Conservation (phyloP, 2,888 invertebrate species). For the Lottia scabra region DNA sequence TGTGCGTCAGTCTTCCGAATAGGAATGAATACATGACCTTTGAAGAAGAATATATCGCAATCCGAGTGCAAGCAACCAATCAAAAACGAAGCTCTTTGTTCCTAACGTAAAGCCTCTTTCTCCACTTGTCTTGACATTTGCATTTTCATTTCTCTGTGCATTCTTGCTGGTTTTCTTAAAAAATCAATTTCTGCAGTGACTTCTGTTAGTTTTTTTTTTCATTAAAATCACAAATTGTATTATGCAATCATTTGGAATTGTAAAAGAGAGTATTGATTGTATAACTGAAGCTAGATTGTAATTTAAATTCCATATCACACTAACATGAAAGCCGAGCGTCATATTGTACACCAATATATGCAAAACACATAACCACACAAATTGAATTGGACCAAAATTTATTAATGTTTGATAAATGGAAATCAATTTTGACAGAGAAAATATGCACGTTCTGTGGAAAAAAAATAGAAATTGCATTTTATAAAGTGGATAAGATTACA, state of each 20-base stretch:
- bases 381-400: background rate
- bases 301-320: background rate
- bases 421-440: background rate
- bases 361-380: background rate
- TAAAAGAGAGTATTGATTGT: constrained; percentile 2
- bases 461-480: too few species aligned
- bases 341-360: background rate
- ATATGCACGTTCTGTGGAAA: background rate
- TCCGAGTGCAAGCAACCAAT: constrained; percentile 22
- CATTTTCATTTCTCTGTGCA: background rate
- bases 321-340: too few species aligned
- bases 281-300: background rate
- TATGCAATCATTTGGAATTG: constrained; percentile 3
- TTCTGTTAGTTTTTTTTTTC: background rate
- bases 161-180: background rate
- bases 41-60: constrained; percentile 24
- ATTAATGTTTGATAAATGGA: background rate
- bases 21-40: constrained; percentile 27
- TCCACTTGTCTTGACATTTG: constrained; percentile 4
- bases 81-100: constrained; percentile 21
- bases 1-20: constrained; percentile 16
- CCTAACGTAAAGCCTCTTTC: constrained; percentile 16
- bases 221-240: constrained; percentile 7
- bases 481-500: too few species aligned
- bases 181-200: constrained; percentile 4